Base-by-base conservation (phyloP, 2,797 vertebrate genomes). In the Molothrus ater region DNA sequence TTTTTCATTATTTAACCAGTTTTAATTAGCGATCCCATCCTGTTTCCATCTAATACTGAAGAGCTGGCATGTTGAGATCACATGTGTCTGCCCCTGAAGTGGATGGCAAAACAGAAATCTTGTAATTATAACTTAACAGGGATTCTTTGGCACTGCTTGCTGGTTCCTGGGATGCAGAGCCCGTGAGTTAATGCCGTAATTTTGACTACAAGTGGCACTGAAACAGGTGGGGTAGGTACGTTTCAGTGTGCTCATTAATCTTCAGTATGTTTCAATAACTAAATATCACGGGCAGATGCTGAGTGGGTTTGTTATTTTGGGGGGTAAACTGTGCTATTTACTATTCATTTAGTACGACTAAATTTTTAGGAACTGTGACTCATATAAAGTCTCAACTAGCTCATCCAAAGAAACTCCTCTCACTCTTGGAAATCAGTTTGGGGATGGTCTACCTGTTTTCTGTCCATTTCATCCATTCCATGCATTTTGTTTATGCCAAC, bases 41-140 rank as follows among this genome's bases (percentile, higher is more conserved):
- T 80, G 24, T 57, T 95, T 94, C 38, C 54, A 50, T 72, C 36
- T 36, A 36, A 36, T 36, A 36, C 36, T 36, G 79, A 94, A 93
- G 80, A 87, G 50, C 60, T 96, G 76, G 45, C 82, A 66, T 92
- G 38, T 19, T 43, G 86, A 95, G 64, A 92, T 92, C 73, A 65
- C 80, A 13, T 31, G n/a, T 25, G 36, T 81, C 26, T 83, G 32
- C 65, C 88, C 61, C 80, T 91, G 42, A 92, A 96, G 91, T 94
- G 74, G 72, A 65, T 88, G 66, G 84, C 72, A 90, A 87, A 96
- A 85, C 74, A 96, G 66, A 96, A 97, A 96, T 72, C 72, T 85
- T 69, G 72, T 86, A 80, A 87, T 85, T 63, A 47, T 82, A 80
- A 92, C 80, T 83, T 96, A 96, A 76, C 65, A 93, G 80, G 86